phyloP scores from a whole-genome alignment of 1,140 invertebrate genomes.

The Drosophila pallidifrons region DNA sequence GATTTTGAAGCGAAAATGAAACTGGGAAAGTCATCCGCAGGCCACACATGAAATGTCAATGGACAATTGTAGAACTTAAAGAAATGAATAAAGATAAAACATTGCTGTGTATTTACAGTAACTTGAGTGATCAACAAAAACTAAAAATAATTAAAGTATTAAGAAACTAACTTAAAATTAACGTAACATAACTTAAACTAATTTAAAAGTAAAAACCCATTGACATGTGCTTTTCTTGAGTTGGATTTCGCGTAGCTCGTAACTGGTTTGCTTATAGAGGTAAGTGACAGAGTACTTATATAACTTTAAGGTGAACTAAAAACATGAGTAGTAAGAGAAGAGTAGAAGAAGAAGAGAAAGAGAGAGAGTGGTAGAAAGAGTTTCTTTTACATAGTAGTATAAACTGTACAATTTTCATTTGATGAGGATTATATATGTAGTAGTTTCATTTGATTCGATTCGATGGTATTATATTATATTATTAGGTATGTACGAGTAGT shows the following conservation, averaged over 20 bases:
- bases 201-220: conserved; percentile 2
- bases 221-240: background rate
- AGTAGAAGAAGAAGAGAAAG: conserved; percentile 2
- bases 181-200: background rate
- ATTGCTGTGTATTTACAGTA: conserved; percentile 31
- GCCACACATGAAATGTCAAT: conserved; percentile 17
- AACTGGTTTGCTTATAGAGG: conserved; percentile 21
- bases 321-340: conserved; percentile 15
- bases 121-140: too few species aligned
- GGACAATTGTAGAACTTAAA: background rate
- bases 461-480: conserved; percentile 46
- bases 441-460: conserved; percentile 54
- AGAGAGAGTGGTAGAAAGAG: conserved; percentile 10
- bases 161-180: background rate
- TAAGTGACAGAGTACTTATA: conserved; percentile 14
- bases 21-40: conserved; percentile 1
- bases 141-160: background rate
- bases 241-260: conserved; percentile 29
- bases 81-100: background rate
- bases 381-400: conserved; percentile 60
- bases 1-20: conserved; percentile 14
- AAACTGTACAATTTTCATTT: conserved; percentile 76
- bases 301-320: conserved; percentile 44
- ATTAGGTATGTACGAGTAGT: conserved; percentile 39
- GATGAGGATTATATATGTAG: conserved; percentile 52